A percentile compares a stretch with the other conserved stretches of the same genome.
phyloP scores from a whole-genome alignment of 2,797 vertebrate species.

The Melanotaenia trifasciata region DNA sequence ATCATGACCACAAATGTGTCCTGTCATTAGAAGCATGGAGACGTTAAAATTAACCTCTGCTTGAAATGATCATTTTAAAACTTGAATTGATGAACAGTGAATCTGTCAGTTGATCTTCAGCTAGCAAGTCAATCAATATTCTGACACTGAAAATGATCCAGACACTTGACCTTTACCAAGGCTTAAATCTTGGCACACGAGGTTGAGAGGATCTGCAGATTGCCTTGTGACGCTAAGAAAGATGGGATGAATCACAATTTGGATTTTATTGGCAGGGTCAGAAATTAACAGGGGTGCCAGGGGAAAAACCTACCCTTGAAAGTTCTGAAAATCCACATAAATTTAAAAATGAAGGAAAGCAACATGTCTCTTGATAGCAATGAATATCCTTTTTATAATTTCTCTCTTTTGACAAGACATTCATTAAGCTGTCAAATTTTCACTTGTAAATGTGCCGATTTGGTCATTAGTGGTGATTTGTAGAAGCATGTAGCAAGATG shows the following conservation, averaged over 20 bases:
- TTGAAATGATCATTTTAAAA: constrained; percentile 39
- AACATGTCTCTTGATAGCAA: constrained; percentile 36
- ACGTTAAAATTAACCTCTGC: constrained; percentile 12
- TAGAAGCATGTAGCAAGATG: constrained; percentile 36
- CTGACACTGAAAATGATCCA: constrained; percentile 73
- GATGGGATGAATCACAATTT: constrained; percentile 69
- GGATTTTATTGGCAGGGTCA: constrained; percentile 69
- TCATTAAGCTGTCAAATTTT: constrained; percentile 62
- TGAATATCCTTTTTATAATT: constrained; percentile 43
- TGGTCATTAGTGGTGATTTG: constrained; percentile 54
- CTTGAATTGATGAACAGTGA: constrained; percentile 57
- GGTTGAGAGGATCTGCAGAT: constrained; percentile 48
- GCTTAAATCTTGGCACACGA: constrained; percentile 73
- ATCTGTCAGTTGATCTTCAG: constrained; percentile 72
- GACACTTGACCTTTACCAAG: constrained; percentile 77
- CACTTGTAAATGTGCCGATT: constrained; percentile 41
- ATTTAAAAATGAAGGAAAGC: constrained; percentile 54
- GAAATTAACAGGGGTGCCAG: constrained; percentile 51
- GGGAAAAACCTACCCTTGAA: constrained; percentile 46
- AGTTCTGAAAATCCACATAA: constrained; percentile 61
- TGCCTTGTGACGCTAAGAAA: constrained; percentile 30
- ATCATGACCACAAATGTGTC: neutral
- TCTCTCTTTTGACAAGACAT: constrained; percentile 33
- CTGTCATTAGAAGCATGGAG: neutral
- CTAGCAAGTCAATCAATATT: constrained; percentile 79